Base-by-base conservation (phyloP, 1,140 invertebrate genomes). In the Phymastichus coffea region DNA sequence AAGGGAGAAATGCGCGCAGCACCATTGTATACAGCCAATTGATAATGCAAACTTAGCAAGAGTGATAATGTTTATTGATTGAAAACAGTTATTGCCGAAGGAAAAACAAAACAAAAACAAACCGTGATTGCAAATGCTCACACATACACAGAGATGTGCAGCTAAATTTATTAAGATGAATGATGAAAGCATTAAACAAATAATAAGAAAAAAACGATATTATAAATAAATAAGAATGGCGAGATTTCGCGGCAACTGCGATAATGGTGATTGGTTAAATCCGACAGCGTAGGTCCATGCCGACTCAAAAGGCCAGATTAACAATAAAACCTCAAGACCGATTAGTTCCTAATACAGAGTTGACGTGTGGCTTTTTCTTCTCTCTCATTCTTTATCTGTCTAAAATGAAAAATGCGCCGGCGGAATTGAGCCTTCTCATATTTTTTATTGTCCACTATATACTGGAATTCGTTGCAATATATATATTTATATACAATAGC, bases 51-150 rank as follows among this genome's bases (percentile, higher is more conserved):
- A 76, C 72, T 74, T 77, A 74, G 77, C 75, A 73, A 75, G 72
- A 78, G 72, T 77, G 75, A 77, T 75, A 75, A 76, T 76, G 74
- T 77, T 78, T 79, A 80, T 75, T 74, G 75, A 74, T 74, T 72
- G 76, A 35, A 44, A 25, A 15, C 73, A 77, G 72, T 77, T 75
- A 75, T 72, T 69, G 64, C 30, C 26, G 22, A 60, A 60, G 43
- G 30, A 43, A 38, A 48, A 46, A 44, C 19, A 44, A 72, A n/a
- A n/a, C n/a, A n/a, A n/a, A n/a, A n/a, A n/a, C 66, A 77, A 75
- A 75, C 71, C 73, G 76, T 79, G 74, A 79, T 78, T 75, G 76
- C 71, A 73, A 77, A 53, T 33, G 46, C 69, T 71, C n/a, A n/a
- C n/a, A n/a, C n/a, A n/a, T n/a, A n/a, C n/a, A n/a, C n/a, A n/a